A percentile compares a stretch with the other conserved stretches of the same genome.
Conservation (phyloP, 2,888 invertebrate species). For the Leucophenga maculata region DNA sequence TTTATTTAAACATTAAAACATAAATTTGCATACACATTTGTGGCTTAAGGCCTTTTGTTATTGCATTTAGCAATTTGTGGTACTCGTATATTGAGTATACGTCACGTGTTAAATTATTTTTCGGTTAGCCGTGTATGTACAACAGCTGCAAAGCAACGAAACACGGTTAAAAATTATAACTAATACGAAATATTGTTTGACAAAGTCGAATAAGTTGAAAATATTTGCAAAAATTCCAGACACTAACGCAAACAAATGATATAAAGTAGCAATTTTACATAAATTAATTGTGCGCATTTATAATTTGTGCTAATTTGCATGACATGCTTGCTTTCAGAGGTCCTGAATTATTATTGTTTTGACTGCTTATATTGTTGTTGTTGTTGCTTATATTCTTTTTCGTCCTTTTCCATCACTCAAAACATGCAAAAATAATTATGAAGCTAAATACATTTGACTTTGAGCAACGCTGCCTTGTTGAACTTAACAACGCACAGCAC, state of each 20-base stretch:
- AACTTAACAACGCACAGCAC: too few relatives aligned
- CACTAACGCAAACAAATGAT: slow-evolving; percentile 25
- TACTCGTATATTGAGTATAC: neutral
- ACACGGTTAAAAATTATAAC: too few relatives aligned
- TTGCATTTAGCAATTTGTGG: too few relatives aligned
- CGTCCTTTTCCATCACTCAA: too few relatives aligned
- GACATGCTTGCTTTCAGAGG: neutral
- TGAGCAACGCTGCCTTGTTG: slow-evolving; percentile 57
- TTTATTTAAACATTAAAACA: too few relatives aligned
- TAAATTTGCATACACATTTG: too few relatives aligned
- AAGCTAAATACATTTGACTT: slow-evolving; percentile 52
- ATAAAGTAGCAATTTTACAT: slow-evolving; percentile 44
- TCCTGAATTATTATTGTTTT: neutral
- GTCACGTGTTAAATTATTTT: neutral
- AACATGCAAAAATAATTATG: slow-evolving; percentile 41
- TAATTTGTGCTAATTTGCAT: slow-evolving; percentile 31
- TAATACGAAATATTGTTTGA: neutral
- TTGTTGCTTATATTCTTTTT: slow-evolving; percentile 3
- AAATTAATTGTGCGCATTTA: slow-evolving; percentile 42
- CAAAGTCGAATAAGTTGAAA: neutral
- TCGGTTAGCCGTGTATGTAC: too few relatives aligned
- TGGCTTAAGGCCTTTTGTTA: too few relatives aligned
- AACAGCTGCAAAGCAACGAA: too few relatives aligned
- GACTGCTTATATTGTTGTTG: slow-evolving; percentile 9
- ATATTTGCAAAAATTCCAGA: slow-evolving; percentile 1